Evolutionary conservation across 2,888 invertebrate species (phyloP), one percentile per base, ranked within the genome.

Genomic region (Acrocyrtus sp.): DNA sequence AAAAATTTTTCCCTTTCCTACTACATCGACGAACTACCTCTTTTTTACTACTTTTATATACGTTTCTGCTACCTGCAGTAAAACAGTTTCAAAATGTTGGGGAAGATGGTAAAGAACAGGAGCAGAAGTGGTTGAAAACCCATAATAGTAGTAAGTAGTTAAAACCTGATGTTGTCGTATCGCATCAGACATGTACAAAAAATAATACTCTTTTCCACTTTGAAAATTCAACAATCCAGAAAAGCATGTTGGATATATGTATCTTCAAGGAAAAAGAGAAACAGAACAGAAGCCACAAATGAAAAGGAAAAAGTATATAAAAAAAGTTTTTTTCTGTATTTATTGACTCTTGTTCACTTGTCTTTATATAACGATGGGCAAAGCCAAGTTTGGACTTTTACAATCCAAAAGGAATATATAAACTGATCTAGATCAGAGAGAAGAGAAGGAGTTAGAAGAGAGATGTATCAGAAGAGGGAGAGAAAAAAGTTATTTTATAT

Each of bases 401-500:
- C 56, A 66, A 24, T 19, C 63, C 53, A 19, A 48, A 26, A 63
- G 48, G n/a, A n/a, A n/a, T n/a, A n/a, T n/a, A n/a, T n/a, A 27
- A 39, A 50, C 66, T 58, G 66, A 67, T 67, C 57, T 67, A 67
- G 66, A 67, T 67, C 66, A 67, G 50, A 26, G 48, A 39, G 17
- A 51, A 27, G 19, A n/a, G 58, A 34, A 48, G 34, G 39, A 27
- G n/a, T n/a, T n/a, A 39, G 22, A 51, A 26, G 24, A 39, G 3
- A 50, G 27, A 26, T 39, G 24, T 50, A 39, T n/a, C n/a, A n/a
- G 61, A 24, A 27, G 66, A 19, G 41, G 34, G 26, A 66, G 39
- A 48, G 50, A 58, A 48, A n/a, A 22, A 21, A 29, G 29, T 17
- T 41, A 27, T 45, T 54, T 54, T 45, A 29, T 29, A 34, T 45